Base-by-base conservation (phyloP, 2,113 vertebrate genomes). In the Myotis yumanensis region DNA sequence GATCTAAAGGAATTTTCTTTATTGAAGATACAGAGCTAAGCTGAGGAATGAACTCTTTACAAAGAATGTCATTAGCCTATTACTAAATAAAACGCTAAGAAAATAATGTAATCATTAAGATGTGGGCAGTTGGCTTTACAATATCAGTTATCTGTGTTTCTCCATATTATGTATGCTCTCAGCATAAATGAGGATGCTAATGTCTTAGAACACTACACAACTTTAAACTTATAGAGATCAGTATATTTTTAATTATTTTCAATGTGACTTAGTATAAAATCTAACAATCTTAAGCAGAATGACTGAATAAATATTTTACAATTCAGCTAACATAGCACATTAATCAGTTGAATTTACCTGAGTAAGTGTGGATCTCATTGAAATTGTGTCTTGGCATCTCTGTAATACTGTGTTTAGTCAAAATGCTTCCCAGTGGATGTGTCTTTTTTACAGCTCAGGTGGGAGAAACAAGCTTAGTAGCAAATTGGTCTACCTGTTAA, bases 321-420 rank as follows among this genome's bases (percentile, higher is more conserved):
- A 5, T 54, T 69, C 54, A 32, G 62, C 17, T 76, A 35, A 92
- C 30, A 71, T 7, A 83, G 9, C 37, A 77, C 37, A 81, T 62
- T 37, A 92, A 68, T 86, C 59, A 57, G 17, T 22, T 82, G 37
- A 73, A 68, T 77, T 97, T 96, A 97, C 97, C 97, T 91, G 86
- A 89, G 30, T 89, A 90, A 68, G 32, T 23, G 11, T 76, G 14
- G 18, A 0, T 86, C 28, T 91, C 54, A 46, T 11, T 14, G 28
- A 66, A 66, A 11, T 18, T 57, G 48, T 9, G 16, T 89, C 94
- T 96, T 92, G 95, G 90, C 97, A 97, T 97, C 86, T 88, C 54
- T 92, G 62, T 32, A 57, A 79, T 69, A 37, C 2, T 72, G 76
- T 5, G 22, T 30, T 10, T 37, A 59, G 23, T 88, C 59, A 83